Evolutionary conservation across 2,888 invertebrate species (phyloP), one percentile per base, ranked within the genome.

Genomic region (Lapara coniferarum): DNA sequence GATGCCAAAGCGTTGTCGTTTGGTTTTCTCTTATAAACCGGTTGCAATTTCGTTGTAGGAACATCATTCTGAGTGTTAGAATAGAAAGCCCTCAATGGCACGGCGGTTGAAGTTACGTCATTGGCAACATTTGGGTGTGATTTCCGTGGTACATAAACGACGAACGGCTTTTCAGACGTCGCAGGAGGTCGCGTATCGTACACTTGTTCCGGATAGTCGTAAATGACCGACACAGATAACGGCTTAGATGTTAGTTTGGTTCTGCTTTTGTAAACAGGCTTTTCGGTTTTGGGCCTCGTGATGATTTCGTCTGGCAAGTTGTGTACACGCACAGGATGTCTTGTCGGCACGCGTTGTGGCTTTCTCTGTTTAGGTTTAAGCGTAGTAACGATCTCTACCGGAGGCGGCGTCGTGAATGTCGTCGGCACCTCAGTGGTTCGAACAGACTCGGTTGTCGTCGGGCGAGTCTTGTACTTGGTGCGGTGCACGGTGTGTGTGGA

Each of bases 81-180:
- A 83, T 95, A 96, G 77, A 94, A 95, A n/a, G 94, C 91, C 78
- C 95, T 93, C 63, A 96, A 87, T 66, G 96, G 96, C 70, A 95
- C 94, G 74, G 95, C 93, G 53, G 96, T 96, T 16, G 95, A 95
- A 51, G 92, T 95, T 14, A 95, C 85, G 77, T 94, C 83, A 79
- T 91, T 83, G 63, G 85, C 77, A 75, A 91, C 78, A 19, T 84
- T 81, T 70, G 85, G 80, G 25, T 84, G 82, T 67, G 83, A 75
- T 75, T 92, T 91, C 66, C 93, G 93, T 70, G 94, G 93, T 70
- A 94, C 89, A 78, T 95, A 95, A 51, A 94, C 79, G 69, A 91
- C 83, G 76, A 94, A 95, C 13, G 95, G 95, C 79, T 93, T 93
- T 71, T 91, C 91, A 49, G 93, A 85, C 44, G 91, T 91, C 13